A percentile compares a stretch with the other conserved stretches of the same genome.
Conservation (phyloP, 2,888 invertebrate genomes). For the Anthophora plumipes region DNA sequence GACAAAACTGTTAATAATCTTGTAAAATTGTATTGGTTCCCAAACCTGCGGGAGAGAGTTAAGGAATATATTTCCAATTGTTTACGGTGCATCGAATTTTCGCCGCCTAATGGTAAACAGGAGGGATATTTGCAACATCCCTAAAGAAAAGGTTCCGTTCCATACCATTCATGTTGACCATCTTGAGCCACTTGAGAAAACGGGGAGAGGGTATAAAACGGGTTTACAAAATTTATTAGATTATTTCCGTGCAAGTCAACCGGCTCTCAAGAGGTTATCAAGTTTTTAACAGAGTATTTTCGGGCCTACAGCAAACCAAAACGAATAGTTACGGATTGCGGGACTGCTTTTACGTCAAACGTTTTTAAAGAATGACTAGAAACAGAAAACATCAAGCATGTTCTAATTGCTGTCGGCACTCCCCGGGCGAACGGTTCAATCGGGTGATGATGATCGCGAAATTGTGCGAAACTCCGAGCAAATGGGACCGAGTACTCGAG, state of each 20-base stretch:
- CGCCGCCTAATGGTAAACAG: background rate
- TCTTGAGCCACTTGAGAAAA: constrained; percentile 9
- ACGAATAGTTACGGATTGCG: constrained; percentile 1
- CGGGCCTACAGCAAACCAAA: background rate
- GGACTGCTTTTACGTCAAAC: background rate
- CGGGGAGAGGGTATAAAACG: constrained; percentile 5
- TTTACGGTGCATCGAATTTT: constrained; percentile 14
- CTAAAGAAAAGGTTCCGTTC: background rate
- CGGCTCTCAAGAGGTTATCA: no score
- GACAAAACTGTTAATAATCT: constrained; percentile 13
- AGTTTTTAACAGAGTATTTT: constrained; percentile 16
- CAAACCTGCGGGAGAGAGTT: background rate
- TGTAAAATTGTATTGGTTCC: constrained; percentile 15
- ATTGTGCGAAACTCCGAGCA: background rate
- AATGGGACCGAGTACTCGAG: constrained; percentile 1
- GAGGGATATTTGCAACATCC: background rate
- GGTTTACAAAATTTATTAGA: constrained; percentile 21
- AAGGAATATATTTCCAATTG: constrained; percentile 18
- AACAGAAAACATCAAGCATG: background rate
- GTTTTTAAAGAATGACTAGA: constrained; percentile 3
- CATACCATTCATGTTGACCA: background rate
- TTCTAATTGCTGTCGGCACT: constrained; percentile 7
- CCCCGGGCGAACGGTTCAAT: constrained; percentile 15
- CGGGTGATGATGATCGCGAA: constrained; percentile 20
- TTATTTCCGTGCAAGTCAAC: constrained; percentile 29